Evolutionary conservation across 2,888 invertebrate genomes (phyloP), one percentile per base, ranked within the genome.

Genomic region (Vannuccia rotundouncinata): DNA sequence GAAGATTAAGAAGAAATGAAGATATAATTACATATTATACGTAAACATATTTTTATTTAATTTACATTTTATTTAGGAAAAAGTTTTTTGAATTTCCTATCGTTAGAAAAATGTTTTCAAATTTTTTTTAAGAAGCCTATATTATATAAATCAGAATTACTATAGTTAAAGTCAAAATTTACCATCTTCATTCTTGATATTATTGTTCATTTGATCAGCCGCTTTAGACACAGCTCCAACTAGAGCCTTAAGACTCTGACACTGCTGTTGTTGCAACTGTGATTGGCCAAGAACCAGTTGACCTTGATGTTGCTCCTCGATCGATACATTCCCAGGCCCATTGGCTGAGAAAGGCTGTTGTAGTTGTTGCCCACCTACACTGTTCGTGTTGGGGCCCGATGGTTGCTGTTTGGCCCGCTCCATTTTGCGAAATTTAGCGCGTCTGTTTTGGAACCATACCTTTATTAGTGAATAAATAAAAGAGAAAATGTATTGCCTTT

Each of bases 401-500:
- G 83, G 84, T 79, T 87, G 87, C 79, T 87, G 86, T 83, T 88
- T 88, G 79, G 86, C 85, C 75, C 87, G 78, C 82, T 88, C 88
- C 85, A 88, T 85, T 83, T 88, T 88, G 45, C 88, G 83, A 83
- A 88, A 88, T 82, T 88, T 88, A 0, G 88, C 88, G 29, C 88
- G 83, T 29, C 88, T 83, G 81, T 88, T 88, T 83, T 88, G 88
- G 82, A 88, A 88, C 88, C 88, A 88, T 0, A 88, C 88, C 88
- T 88, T 80, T 1, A 81, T 79, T 30, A 81, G 25, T 17, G 17
- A 77, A 22, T 28, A 25, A 59, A 66, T 45, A n/a, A n/a, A n/a
- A n/a, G n/a, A n/a, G n/a, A n/a, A n/a, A n/a, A n/a, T n/a, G n/a
- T n/a, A n/a, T n/a, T n/a, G n/a, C n/a, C n/a, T n/a, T n/a, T n/a